phyloP scores from a whole-genome alignment of 2,888 invertebrate genomes.

The Clunio marinus region DNA sequence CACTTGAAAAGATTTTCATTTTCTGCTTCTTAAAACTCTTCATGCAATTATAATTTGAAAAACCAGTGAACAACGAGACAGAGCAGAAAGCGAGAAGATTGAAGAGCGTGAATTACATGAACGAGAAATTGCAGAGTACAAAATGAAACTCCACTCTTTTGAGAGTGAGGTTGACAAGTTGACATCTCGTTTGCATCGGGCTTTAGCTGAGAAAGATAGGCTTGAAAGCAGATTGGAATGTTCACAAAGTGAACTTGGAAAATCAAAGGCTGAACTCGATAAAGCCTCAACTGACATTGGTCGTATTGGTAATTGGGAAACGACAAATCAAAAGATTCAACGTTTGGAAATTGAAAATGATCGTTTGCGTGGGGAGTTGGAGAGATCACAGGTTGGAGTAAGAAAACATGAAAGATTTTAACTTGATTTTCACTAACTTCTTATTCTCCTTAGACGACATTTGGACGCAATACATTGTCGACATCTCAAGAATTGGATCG shows the following conservation, averaged over 20 bases:
- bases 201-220: constrained; percentile 84
- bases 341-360: constrained; percentile 87
- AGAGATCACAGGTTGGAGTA: constrained; percentile 63
- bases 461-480: constrained; percentile 74
- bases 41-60: neutral
- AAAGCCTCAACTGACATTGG: constrained; percentile 77
- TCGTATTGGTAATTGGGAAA: constrained; percentile 60
- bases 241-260: constrained; percentile 88
- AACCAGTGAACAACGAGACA: constrained; percentile 80
- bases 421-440: neutral
- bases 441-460: constrained; percentile 59
- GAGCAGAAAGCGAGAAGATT: constrained; percentile 92
- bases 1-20: no score
- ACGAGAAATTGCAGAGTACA: constrained; percentile 89
- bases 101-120: constrained; percentile 93
- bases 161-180: constrained; percentile 90
- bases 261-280: constrained; percentile 89
- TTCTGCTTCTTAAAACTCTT: neutral
- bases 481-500: constrained; percentile 79
- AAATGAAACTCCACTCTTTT: constrained; percentile 85
- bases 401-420: neutral
- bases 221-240: constrained; percentile 87
- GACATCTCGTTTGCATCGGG: constrained; percentile 80
- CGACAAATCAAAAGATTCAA: constrained; percentile 74
- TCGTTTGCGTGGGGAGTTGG: constrained; percentile 77